Conservation (phyloP, 2,888 invertebrate species). For the Tridacna crocea region DNA sequence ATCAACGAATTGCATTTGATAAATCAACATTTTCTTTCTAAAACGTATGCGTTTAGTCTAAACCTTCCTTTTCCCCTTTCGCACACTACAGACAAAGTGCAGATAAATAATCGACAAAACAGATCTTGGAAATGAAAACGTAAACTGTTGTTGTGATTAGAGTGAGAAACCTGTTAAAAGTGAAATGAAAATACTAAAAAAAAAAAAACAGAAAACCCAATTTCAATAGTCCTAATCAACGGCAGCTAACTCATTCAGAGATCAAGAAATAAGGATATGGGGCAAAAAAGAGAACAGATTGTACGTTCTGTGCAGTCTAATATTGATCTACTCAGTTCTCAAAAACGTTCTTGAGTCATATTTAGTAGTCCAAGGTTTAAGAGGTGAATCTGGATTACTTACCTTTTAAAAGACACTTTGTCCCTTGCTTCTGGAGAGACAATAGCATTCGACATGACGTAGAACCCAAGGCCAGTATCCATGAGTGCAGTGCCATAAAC, state of each 20-base stretch:
- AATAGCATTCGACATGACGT: constrained; percentile 81
- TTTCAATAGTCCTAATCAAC: background rate
- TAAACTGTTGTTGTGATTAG: no score
- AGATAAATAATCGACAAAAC: no score
- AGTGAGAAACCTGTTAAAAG: no score
- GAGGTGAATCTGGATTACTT: background rate
- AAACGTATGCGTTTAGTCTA: no score
- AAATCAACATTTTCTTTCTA: no score
- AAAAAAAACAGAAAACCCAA: background rate
- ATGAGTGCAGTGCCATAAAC: constrained; percentile 91
- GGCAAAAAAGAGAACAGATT: background rate
- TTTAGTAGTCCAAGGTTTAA: no score
- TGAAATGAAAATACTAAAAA: no score
- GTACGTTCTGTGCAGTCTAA: background rate
- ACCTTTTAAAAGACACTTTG: constrained; percentile 37
- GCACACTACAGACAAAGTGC: no score
- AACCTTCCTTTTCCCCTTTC: no score
- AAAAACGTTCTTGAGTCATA: no score
- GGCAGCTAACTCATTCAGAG: background rate
- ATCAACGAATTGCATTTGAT: no score
- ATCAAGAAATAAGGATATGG: background rate
- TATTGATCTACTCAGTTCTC: background rate
- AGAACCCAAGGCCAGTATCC: constrained; percentile 97
- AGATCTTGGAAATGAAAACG: no score
- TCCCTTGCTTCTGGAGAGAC: constrained; percentile 70